Evolutionary conservation across 2,113 vertebrate genomes (phyloP), one percentile per base, ranked within the genome.

Genomic region (Anser brachyrhynchus): DNA sequence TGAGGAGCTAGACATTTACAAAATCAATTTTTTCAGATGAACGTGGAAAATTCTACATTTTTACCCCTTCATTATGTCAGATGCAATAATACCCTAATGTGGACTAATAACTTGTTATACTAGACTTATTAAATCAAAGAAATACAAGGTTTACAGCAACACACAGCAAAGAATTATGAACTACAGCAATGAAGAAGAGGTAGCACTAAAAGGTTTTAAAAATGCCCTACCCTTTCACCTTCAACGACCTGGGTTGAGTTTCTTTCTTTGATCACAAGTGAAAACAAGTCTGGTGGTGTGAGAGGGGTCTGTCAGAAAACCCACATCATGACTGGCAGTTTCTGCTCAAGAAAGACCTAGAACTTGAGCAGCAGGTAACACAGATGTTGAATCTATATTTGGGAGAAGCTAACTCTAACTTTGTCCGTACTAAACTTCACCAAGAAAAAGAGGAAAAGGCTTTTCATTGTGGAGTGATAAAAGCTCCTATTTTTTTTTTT

Each of bases 61-160:
- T 35, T 10, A 4, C 83, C 54, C 31, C 71, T 72, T 96, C 73
- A 64, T 89, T 92, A 49, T 78, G 33, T 92, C 49, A 94, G 91
- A 93, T 88, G 77, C 64, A 97, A 91, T 95, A 92, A 93, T 87
- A 70, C 5, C 37, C 16, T 74, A 79, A 71, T 89, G 92, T n/a
- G 51, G 72, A 90, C 43, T 89, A 90, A 84, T 96, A 87, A 25
- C 39, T 95, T 91, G 10, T 77, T 95, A 92, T 96, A 91, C 55
- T 87, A 49, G 55, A 57, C 31, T 20, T 90, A 87, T 88, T 95
- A 97, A 82, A 94, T 95, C 17, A 29, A 5, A 58, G 44, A 58
- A 64, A 31, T 79, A 78, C 82, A 80, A 94, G 49, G 78, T 74
- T 91, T 66, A 51, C 43, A 89, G 64, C 41, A 52, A 69, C 52